phyloP scores from a whole-genome alignment of 2,797 vertebrate species.

The Gallirallus australis region DNA sequence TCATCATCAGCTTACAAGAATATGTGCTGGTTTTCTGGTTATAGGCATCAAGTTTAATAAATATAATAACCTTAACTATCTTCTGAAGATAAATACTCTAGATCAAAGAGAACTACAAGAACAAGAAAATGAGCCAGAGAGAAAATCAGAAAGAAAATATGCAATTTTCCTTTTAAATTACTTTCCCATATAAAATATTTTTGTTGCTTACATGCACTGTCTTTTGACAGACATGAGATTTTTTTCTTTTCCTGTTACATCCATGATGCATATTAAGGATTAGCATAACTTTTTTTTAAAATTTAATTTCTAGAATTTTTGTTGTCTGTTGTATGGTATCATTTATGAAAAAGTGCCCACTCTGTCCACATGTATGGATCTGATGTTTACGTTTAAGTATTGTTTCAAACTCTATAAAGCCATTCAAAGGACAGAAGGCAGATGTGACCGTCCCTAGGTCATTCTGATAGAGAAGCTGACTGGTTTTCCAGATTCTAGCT shows the following conservation, averaged over 20 bases:
- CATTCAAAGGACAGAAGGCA: neutral
- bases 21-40: neutral
- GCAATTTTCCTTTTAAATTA: neutral
- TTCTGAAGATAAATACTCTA: neutral
- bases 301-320: neutral
- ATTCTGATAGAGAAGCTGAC: neutral
- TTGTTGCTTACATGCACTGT: neutral
- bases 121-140: neutral
- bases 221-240: neutral
- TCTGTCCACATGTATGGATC: neutral
- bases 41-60: neutral
- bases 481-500: neutral
- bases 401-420: neutral
- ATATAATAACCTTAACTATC: neutral
- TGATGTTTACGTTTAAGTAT: neutral
- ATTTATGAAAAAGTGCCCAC: neutral
- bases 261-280: neutral
- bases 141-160: neutral
- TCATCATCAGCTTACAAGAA: neutral
- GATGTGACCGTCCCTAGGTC: neutral
- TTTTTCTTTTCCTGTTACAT: neutral
- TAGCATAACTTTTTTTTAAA: neutral
- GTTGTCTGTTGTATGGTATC: rapidly evolving
- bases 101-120: neutral
- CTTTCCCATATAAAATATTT: neutral